Percentiles rank a stretch among this genome's conserved stretches.
Evolutionary conservation across 2,797 vertebrate species (phyloP).

Genomic region (Pangasius krempfi): DNA sequence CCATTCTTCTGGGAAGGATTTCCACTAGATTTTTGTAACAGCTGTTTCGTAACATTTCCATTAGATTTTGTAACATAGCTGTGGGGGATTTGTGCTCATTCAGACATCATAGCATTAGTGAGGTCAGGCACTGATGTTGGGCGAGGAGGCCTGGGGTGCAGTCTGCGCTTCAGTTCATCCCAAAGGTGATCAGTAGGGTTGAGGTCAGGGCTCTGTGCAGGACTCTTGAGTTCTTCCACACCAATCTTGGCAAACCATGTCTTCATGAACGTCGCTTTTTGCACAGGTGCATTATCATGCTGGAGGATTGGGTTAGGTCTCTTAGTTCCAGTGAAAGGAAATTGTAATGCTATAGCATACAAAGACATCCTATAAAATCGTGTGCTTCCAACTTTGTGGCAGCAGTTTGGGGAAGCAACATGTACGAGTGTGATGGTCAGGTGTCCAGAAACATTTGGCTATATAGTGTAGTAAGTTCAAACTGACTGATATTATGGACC

Average conservation of each 20-base stretch:
- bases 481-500: background rate
- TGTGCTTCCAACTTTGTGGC: background rate
- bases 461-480: background rate
- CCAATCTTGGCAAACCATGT: too few relatives aligned
- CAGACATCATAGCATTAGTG: background rate
- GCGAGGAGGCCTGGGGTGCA: too few relatives aligned
- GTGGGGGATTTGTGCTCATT: background rate
- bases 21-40: too few relatives aligned
- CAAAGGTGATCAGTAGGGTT: too few relatives aligned
- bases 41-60: too few relatives aligned
- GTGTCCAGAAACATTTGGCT: background rate
- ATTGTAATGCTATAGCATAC: background rate
- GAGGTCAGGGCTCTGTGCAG: too few relatives aligned
- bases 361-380: background rate
- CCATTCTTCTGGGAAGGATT: too few relatives aligned
- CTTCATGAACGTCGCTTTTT: too few relatives aligned
- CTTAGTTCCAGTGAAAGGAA: background rate
- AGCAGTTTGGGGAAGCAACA: background rate
- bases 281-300: background rate
- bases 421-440: background rate
- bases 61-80: background rate
- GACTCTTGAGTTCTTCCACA: too few relatives aligned
- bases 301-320: background rate
- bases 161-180: too few relatives aligned
- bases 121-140: too few relatives aligned